phyloP scores from a whole-genome alignment of 2,797 vertebrate species.

The Pangasius krempfi region DNA sequence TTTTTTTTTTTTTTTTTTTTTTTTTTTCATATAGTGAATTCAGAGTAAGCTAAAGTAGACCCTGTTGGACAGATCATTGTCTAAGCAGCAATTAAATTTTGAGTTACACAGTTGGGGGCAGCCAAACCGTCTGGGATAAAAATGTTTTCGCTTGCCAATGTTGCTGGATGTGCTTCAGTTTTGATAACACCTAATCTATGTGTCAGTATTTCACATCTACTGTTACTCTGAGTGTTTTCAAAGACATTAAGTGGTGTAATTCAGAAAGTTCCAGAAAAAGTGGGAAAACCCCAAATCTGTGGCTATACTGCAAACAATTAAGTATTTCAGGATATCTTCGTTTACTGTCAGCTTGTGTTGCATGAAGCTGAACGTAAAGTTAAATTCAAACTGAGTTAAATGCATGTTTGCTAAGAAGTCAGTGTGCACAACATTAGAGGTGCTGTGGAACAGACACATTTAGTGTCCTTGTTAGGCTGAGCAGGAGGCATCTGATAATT shows the following conservation, averaged over 20 bases:
- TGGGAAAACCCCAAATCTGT: constrained; percentile 10
- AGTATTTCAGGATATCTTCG: neutral
- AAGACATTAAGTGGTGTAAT: constrained; percentile 49
- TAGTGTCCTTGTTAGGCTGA: neutral
- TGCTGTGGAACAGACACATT: neutral
- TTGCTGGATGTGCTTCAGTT: constrained; percentile 60
- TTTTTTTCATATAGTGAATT: constrained; percentile 24
- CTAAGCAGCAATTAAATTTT: constrained; percentile 58
- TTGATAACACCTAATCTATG: constrained; percentile 64
- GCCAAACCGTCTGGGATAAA: constrained; percentile 59
- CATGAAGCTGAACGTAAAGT: neutral
- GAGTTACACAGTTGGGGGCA: constrained; percentile 58
- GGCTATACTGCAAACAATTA: neutral
- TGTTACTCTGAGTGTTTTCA: constrained; percentile 51
- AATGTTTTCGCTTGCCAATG: constrained; percentile 56
- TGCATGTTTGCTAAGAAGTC: neutral
- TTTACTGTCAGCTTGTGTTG: neutral
- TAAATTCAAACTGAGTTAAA: neutral
- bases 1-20: constrained; percentile 19
- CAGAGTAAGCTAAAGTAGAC: constrained; percentile 47
- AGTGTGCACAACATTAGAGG: neutral
- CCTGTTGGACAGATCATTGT: constrained; percentile 57
- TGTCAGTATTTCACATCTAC: constrained; percentile 60
- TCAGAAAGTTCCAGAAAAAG: constrained; percentile 34
- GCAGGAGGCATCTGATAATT: neutral